Percentiles rank a stretch among this genome's conserved stretches.
phyloP scores from a whole-genome alignment of 2,888 invertebrate species.

The Acanthopleura granulata region DNA sequence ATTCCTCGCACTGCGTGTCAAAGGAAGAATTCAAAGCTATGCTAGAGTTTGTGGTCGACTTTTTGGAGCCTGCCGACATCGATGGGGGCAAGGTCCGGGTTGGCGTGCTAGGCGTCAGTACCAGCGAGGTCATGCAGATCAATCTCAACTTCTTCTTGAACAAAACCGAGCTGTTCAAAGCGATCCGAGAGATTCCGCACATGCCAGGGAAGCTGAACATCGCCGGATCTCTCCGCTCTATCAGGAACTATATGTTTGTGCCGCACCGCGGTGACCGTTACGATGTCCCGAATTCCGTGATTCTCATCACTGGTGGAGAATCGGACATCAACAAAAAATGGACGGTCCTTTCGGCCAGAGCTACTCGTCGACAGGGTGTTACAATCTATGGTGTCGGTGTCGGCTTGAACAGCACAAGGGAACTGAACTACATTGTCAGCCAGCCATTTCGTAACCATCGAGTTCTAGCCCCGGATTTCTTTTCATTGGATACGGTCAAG shows the following conservation, averaged over 20 bases:
- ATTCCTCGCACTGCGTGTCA: conserved; percentile 5
- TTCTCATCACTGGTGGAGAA: conserved; percentile 36
- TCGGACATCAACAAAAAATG: conserved; percentile 31
- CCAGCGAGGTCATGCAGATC: neutral
- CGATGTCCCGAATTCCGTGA: conserved; percentile 30
- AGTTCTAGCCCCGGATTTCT: conserved; percentile 10
- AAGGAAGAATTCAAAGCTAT: neutral
- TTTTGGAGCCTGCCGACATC: conserved; percentile 4
- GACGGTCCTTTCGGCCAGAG: conserved; percentile 27
- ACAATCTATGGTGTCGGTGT: conserved; percentile 3
- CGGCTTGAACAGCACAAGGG: conserved; percentile 21
- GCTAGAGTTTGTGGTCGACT: neutral
- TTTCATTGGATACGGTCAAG: conserved; percentile 2
- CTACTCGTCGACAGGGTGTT: neutral
- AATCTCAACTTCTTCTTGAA: neutral
- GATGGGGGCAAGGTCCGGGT: neutral
- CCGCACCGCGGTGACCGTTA: conserved; percentile 29
- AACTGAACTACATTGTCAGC: conserved; percentile 33
- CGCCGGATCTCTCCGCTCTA: conserved; percentile 27
- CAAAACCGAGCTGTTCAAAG: conserved; percentile 2
- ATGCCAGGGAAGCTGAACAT: conserved; percentile 33
- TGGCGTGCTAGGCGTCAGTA: conserved; percentile 3
- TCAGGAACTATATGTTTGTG: conserved; percentile 29
- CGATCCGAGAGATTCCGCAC: conserved; percentile 20
- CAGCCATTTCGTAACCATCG: conserved; percentile 25